A percentile compares a stretch with the other conserved stretches of the same genome.
These are phyloP conservation scores for Leptinotarsa defecta DNA, from an alignment of 1,140 invertebrate genomes.

Conservation along the genomic window DNA sequence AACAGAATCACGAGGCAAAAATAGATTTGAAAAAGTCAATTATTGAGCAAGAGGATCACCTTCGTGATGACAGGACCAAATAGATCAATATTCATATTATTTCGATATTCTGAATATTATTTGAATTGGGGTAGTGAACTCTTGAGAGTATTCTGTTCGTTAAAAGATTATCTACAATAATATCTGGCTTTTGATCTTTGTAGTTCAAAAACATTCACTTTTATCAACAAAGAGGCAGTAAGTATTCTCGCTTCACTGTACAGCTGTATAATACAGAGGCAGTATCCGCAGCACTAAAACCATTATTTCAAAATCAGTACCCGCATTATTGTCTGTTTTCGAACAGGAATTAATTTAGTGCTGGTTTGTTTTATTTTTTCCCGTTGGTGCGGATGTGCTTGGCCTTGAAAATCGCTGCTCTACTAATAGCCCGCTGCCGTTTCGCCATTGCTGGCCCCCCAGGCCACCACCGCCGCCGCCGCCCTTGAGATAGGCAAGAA, in stretches of 20 bases:
- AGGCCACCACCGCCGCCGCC: slow-evolving; percentile 57
- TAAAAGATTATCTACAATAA: background rate
- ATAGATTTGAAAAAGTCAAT: too few relatives aligned
- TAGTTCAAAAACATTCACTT: background rate
- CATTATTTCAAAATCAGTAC: slow-evolving; percentile 1
- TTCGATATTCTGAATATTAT: too few relatives aligned
- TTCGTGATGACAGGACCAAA: too few relatives aligned
- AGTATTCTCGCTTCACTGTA: background rate
- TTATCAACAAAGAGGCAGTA: background rate
- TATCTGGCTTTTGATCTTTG: background rate
- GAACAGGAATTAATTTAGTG: slow-evolving; percentile 50
- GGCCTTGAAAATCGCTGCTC: slow-evolving; percentile 54
- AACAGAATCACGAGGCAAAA: too few relatives aligned
- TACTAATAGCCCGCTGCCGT: slow-evolving; percentile 62
- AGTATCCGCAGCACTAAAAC: slow-evolving; percentile 2
- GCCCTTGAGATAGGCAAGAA: slow-evolving; percentile 83
- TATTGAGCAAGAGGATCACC: too few relatives aligned
- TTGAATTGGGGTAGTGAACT: too few relatives aligned
- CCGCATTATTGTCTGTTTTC: slow-evolving; percentile 20
- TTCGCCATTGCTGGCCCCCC: slow-evolving; percentile 58
- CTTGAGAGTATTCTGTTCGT: too few relatives aligned
- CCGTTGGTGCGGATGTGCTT: slow-evolving; percentile 56
- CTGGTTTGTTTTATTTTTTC: slow-evolving; percentile 56
- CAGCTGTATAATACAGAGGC: background rate
- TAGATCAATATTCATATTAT: too few relatives aligned